Evolutionary conservation across 2,888 invertebrate genomes (phyloP), one percentile per base, ranked within the genome.

Genomic region (Caprella mutica): DNA sequence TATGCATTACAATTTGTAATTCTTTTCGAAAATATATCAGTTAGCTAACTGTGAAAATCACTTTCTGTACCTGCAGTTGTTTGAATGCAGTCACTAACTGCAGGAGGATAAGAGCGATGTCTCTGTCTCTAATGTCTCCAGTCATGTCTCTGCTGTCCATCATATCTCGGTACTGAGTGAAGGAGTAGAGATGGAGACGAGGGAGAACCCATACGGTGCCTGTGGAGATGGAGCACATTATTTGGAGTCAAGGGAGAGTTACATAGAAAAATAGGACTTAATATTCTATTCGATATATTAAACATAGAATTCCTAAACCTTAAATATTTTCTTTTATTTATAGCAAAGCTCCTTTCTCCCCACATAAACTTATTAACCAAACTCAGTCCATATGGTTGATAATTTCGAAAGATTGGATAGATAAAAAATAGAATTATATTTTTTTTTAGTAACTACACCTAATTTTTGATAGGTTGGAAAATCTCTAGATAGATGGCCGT

Each of bases 41-140:
- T n/a, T n/a, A n/a, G n/a, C n/a, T n/a, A n/a, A n/a, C n/a, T n/a
- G n/a, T n/a, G n/a, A n/a, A n/a, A n/a, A n/a, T n/a, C n/a, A n/a
- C n/a, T n/a, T n/a, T n/a, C n/a, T n/a, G n/a, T n/a, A 46, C 46
- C 46, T 89, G 88, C 24, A 89, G 75, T 69, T 82, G 83, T 71
- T 88, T 88, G 66, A 89, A 74, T 0, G 85, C 86, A 66, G 85
- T 86, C 26, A 88, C 83, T 59, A 88, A 75, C 69, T 89, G 89
- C 54, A 88, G 76, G 75, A 87, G 78, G 65, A 87, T 79, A 70
- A 89, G 85, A 63, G 82, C 82, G 40, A 84, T 81, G 66, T 86
- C 86, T 46, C 79, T 76, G 62, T 79, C 78, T 53, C 61, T 52
- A 66, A 75, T 77, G 39, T 68, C 69, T n/a, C 66, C 30, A 9